These are phyloP conservation scores for Zaprionus lineosus DNA, from an alignment of 2,888 invertebrate genomes.

Conservation along the genomic window DNA sequence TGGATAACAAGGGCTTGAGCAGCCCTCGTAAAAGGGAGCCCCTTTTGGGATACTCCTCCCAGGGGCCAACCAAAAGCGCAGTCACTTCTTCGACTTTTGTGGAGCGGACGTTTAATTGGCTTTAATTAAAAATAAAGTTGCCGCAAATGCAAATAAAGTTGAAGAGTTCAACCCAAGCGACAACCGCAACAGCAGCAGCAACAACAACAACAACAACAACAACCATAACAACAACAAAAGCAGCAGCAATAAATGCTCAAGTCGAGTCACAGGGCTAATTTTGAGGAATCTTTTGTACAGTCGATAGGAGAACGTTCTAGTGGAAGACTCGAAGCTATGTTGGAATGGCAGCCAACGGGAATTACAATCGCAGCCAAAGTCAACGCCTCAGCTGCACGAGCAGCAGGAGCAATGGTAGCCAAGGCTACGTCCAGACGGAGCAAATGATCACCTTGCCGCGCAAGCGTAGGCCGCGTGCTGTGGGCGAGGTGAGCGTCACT, in stretches of 20 bases:
- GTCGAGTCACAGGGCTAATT: conserved; percentile 5
- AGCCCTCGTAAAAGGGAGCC: conserved; percentile 11
- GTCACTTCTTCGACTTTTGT: conserved; percentile 19
- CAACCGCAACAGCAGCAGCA: conserved; percentile 15
- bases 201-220: conserved; percentile 27
- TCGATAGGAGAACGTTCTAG: conserved; percentile 36
- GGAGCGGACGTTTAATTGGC: conserved; percentile 45
- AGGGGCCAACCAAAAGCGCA: conserved; percentile 39
- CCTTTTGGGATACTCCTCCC: too few relatives aligned
- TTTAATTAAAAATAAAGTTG: conserved; percentile 46
- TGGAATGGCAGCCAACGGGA: conserved; percentile 39
- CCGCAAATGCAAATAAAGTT: not conserved
- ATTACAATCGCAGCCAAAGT: conserved; percentile 4
- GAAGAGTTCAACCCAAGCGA: conserved; percentile 13
- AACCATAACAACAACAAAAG: conserved; percentile 9
- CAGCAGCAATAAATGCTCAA: conserved; percentile 12
- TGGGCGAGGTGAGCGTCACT: conserved; percentile 82
- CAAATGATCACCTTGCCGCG: conserved; percentile 79
- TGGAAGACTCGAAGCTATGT: conserved; percentile 31
- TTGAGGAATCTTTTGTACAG: conserved; percentile 10
- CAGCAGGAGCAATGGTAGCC: conserved; percentile 37
- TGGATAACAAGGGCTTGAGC: too few relatives aligned
- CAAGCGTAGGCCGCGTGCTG: conserved; percentile 81
- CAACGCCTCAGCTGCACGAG: conserved; percentile 46
- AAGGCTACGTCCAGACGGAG: conserved; percentile 15